Evolutionary conservation across 2,888 invertebrate species (phyloP).

Genomic region (Melieria omissa): DNA sequence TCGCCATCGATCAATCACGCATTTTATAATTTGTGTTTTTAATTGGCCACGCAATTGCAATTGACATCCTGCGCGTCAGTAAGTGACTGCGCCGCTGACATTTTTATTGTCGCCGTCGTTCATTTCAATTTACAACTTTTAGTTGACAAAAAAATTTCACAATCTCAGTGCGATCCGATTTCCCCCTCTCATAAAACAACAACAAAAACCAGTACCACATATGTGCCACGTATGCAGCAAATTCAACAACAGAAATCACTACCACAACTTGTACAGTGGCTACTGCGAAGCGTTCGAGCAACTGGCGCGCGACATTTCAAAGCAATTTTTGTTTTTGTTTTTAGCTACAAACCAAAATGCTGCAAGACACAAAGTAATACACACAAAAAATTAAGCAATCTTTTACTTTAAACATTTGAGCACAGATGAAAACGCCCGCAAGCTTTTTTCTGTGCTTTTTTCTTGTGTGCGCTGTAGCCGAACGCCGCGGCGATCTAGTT

Average conservation of each 20-base stretch:
- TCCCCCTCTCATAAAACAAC: too few species aligned
- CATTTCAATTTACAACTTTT: too few species aligned
- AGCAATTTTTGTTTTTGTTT: neutral
- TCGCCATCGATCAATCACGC: too few species aligned
- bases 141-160: too few species aligned
- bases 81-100: too few species aligned
- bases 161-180: too few species aligned
- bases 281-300: neutral
- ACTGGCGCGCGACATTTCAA: constrained; percentile 8
- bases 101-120: too few species aligned
- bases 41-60: too few species aligned
- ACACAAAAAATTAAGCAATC: neutral
- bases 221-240: neutral
- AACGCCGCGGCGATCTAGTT: neutral
- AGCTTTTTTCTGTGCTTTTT: neutral
- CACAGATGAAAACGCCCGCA: neutral
- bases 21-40: too few species aligned
- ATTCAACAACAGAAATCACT: neutral
- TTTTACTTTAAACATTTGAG: neutral
- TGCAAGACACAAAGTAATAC: neutral
- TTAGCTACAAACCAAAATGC: neutral
- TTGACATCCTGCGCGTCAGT: too few species aligned
- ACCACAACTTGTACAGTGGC: neutral
- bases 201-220: too few species aligned
- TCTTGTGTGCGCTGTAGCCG: neutral